These are phyloP conservation scores for Selene dorsalis DNA, from an alignment of 2,797 vertebrate species.

Conservation along the genomic window DNA sequence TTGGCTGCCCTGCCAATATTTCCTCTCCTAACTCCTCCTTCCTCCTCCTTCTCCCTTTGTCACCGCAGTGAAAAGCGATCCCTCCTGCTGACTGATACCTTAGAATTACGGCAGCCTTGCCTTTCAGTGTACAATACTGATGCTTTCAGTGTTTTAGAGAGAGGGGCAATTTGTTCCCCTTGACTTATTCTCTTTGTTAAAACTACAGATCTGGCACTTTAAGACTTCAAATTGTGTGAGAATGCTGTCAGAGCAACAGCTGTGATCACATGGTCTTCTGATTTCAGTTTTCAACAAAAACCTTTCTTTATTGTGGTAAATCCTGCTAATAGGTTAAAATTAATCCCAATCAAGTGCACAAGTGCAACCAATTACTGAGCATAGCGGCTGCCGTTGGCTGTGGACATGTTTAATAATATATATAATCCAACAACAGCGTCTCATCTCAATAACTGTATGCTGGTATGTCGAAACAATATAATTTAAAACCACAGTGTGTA, in stretches of 20 bases:
- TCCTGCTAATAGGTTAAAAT: neutral
- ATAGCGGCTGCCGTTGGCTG: neutral
- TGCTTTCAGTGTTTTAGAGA: constrained; percentile 71
- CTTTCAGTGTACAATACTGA: constrained; percentile 70
- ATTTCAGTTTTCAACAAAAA: constrained; percentile 22
- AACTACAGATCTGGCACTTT: constrained; percentile 20
- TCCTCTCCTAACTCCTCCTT: constrained; percentile 76
- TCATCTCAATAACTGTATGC: neutral
- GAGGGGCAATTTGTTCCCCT: constrained; percentile 66
- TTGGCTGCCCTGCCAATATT: constrained; percentile 78
- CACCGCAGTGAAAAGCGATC: constrained; percentile 79
- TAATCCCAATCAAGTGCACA: neutral
- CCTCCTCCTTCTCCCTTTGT: constrained; percentile 77
- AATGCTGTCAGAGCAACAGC: neutral
- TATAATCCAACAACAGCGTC: neutral
- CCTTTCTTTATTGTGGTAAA: neutral
- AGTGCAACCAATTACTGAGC: constrained; percentile 4
- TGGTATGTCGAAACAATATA: neutral
- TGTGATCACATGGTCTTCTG: constrained; percentile 3
- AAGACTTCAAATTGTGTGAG: constrained; percentile 4
- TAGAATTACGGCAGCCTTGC: constrained; percentile 69
- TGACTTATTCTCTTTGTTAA: constrained; percentile 62
- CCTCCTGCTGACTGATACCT: constrained; percentile 79
- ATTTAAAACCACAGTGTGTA: neutral
- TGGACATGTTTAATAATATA: constrained; percentile 10